These are phyloP conservation scores for Chanos chanos DNA, from an alignment of 2,797 vertebrate genomes.

Conservation along the genomic window DNA sequence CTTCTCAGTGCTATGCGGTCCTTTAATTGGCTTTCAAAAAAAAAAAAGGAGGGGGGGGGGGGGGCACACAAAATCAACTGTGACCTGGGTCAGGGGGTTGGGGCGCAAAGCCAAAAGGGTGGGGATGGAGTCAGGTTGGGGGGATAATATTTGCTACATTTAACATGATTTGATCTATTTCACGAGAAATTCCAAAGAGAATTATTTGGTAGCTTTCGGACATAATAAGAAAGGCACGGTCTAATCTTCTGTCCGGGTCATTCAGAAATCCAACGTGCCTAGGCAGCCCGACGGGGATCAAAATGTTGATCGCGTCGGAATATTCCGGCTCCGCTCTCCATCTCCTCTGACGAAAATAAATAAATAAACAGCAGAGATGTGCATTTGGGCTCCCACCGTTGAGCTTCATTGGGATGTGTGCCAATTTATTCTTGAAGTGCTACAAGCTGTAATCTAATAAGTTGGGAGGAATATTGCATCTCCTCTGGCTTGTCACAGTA, in stretches of 20 bases:
- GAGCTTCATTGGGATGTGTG: constrained; percentile 56
- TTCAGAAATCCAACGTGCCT: too few relatives aligned
- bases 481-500: constrained; percentile 47
- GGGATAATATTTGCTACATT: too few relatives aligned
- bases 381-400: constrained; percentile 47
- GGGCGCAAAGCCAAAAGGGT: too few relatives aligned
- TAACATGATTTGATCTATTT: too few relatives aligned
- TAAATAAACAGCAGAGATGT: constrained; percentile 46
- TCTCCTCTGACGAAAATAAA: constrained; percentile 30
- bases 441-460: constrained; percentile 72
- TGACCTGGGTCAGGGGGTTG: constrained; percentile 24
- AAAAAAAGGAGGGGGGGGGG: constrained; percentile 12
- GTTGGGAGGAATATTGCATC: constrained; percentile 63
- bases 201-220: too few relatives aligned
- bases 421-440: constrained; percentile 63
- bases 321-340: background rate
- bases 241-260: too few relatives aligned
- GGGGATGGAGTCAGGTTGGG: too few relatives aligned
- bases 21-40: constrained; percentile 44
- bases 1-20: constrained; percentile 41
- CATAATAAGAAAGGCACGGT: too few relatives aligned
- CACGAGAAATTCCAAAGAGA: too few relatives aligned
- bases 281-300: too few relatives aligned
- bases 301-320: too few relatives aligned
- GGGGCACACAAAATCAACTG: constrained; percentile 30